These are phyloP conservation scores for Acanthosoma haemorrhoidale DNA, from an alignment of 2,888 invertebrate species.

Conservation along the genomic window DNA sequence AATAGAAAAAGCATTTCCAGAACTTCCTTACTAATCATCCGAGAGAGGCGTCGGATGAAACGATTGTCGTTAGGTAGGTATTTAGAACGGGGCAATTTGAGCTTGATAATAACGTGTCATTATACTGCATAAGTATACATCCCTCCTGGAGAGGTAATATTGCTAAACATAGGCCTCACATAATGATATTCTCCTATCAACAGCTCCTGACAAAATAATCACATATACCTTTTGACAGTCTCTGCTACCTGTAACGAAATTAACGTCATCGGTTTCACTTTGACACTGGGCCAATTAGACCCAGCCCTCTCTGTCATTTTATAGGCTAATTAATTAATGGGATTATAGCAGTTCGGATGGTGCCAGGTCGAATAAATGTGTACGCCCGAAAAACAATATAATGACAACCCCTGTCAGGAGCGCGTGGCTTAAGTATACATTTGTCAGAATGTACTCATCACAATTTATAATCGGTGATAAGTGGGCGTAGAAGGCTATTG, in stretches of 20 bases:
- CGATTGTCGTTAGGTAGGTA: not conserved
- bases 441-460: too few species aligned
- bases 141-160: too few species aligned
- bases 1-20: not conserved
- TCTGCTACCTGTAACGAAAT: conserved; percentile 12
- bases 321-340: conserved; percentile 3
- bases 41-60: conserved; percentile 5
- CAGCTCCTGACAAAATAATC: conserved; percentile 9
- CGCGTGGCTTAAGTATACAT: too few species aligned
- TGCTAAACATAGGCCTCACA: too few species aligned
- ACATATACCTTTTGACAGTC: not conserved
- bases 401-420: too few species aligned
- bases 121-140: too few species aligned
- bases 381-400: too few species aligned
- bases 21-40: not conserved
- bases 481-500: too few species aligned
- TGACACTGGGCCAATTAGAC: not conserved
- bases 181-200: not conserved
- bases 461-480: too few species aligned
- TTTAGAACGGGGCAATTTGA: not conserved
- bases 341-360: too few species aligned
- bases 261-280: conserved; percentile 8
- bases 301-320: not conserved
- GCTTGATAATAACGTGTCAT: too few species aligned
- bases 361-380: too few species aligned